Base-by-base conservation (phyloP, 2,888 invertebrate genomes). In the Eristalinus aeneus region DNA sequence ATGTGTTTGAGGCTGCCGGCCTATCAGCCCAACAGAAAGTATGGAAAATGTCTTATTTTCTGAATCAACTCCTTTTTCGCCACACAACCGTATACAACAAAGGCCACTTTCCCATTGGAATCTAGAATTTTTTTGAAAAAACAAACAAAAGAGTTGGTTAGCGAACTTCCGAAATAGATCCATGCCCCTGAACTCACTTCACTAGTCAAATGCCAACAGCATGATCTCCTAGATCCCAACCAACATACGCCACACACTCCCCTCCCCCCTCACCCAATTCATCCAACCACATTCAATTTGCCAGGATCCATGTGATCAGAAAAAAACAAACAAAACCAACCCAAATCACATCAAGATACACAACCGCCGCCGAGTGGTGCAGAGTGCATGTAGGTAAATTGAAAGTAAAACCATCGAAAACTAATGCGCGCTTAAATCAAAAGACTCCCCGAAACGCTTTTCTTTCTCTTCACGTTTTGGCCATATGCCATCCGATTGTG, bases 391-490 rank as follows among this genome's bases (percentile, higher is more conserved):
- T n/a, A 12, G n/a, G n/a, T 16, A 85, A 81, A 85, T 68, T 34
- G 63, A 53, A 56, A 56, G 56, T 56, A 56, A 22, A 56, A 53
- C 64, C 60, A 23, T 20, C 60, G 69, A 74, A 78, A 78, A 71
- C 54, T 76, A 81, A 73, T 76, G 85, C 68, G 69, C 85, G 69
- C 85, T 73, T 76, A 68, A 85, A 81, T 72, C 80, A 80, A 72
- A 76, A 76, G 76, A 58, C 71, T 32, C 72, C 67, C 69, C 39
- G 46, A 76, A 16, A n/a, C 46, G 16, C 16, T 31, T 32, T 56
- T 63, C 23, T 65, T 75, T 58, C 69, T 61, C 60, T 65, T 84
- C 84, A 84, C 79, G 84, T 84, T 84, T 84, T 71, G 61, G 79
- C 65, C 71, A 84, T 75, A 80, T 46, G 60, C 65, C 84, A 80